These are phyloP conservation scores for Catharus ustulatus DNA, from an alignment of 2,797 vertebrate genomes.

Conservation along the genomic window DNA sequence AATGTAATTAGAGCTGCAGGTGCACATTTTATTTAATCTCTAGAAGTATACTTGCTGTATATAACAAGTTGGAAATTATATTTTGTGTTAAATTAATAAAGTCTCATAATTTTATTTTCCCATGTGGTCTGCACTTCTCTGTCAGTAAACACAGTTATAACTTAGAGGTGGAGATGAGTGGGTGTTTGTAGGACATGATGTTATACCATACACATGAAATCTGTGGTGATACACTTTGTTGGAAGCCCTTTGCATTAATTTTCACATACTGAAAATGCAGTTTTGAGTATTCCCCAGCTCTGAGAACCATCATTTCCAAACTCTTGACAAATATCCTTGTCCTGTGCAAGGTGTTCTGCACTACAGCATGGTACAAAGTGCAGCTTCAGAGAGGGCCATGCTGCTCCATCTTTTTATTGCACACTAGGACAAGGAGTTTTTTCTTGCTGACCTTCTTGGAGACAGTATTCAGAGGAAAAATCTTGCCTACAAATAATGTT, in stretches of 20 bases:
- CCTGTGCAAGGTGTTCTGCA: neutral
- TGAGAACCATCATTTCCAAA: neutral
- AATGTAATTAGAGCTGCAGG: neutral
- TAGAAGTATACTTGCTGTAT: neutral
- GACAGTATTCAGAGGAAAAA: neutral
- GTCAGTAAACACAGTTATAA: neutral
- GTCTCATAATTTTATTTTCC: neutral
- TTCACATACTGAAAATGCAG: neutral
- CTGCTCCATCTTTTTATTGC: neutral
- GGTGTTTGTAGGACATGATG: neutral
- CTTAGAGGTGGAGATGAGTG: neutral
- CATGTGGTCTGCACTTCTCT: neutral
- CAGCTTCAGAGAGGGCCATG: rapidly evolving
- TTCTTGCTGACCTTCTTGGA: neutral
- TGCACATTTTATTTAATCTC: neutral
- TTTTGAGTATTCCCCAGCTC: neutral
- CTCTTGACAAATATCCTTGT: neutral
- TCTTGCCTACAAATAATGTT: neutral
- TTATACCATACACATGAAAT: neutral
- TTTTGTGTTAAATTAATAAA: neutral
- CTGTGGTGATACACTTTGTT: neutral
- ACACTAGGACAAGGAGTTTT: neutral
- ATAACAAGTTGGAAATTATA: neutral
- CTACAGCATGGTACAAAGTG: neutral
- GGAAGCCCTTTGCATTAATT: neutral